Evolutionary conservation across 1,140 invertebrate genomes (phyloP), one percentile per base, ranked within the genome.

Genomic region (Lucilia cuprina): DNA sequence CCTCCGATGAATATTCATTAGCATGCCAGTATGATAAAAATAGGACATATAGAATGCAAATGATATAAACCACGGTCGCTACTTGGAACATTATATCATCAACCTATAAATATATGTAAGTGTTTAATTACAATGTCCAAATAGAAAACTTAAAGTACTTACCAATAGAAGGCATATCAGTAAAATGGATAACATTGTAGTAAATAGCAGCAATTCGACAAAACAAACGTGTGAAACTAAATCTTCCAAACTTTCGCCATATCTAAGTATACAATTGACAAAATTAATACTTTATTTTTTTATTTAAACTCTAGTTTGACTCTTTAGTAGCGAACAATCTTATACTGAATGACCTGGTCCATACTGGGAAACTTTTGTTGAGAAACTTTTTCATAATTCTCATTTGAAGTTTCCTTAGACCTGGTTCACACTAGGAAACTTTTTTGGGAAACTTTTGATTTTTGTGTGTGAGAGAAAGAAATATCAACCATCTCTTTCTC

Each of bases 11-110:
- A 74, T 82, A 80, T 30, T 84, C 75, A 82, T 84, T 82, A 25
- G 84, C 34, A 60, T 82, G 77, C 84, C 84, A 84, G 34, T 84
- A 84, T 30, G 77, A 60, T 5, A 84, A 35, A 19, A 84, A 82
- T 19, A 84, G 19, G 1, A 41, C 84, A 50, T 84, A 84, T 0
- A 84, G 13, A 35, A 84, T 82, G 21, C 84, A 47, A 5, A 70
- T 17, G 14, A 84, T 84, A 75, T 84, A 84, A 30, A 84, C 50
- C 4, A 30, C 30, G 9, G 74, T 78, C 13, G 35, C 21, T 35
- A 82, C 47, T 30, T 82, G 34, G 8, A 10, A 70, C 83, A 78
- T 78, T 10, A 41, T 14, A 49, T 47, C 80, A 55, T 84, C 83
- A 17, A 77, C 74, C 83, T 83, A n/a, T 21, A 83, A 78, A 70